Base-by-base conservation (phyloP, 2,888 invertebrate species). In the Hydrotaea diabolus region DNA sequence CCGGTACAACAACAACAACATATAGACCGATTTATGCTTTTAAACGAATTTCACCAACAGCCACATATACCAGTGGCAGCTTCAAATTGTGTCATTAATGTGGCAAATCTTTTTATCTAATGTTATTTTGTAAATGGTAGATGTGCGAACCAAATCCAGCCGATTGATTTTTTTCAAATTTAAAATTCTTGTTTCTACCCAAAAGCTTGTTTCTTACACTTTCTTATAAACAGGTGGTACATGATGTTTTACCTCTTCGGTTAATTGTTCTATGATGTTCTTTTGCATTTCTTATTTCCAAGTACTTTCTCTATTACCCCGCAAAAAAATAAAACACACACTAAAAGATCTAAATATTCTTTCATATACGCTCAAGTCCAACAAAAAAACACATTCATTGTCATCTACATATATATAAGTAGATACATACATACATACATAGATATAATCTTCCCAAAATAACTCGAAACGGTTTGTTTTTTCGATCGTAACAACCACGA, bases 361-460 rank as follows among this genome's bases (percentile, higher is more conserved):
- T 55, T 55, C 21, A 5, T 55, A 55, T 21, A 9, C 19, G 21
- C 19, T 9, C 19, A 19, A 55, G 11, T 5, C 21, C n/a, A 49
- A 49, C n/a, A 49, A 49, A 1, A 49, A 55, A 55, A 11, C 5
- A 21, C 21, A 21, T 11, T 15, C 23, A 9, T 69, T 46, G 43
- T 69, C 15, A 15, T 23, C 46, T 43, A n/a, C n/a, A n/a, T n/a
- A n/a, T n/a, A n/a, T n/a, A n/a, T n/a, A n/a, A n/a, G n/a, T n/a
- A n/a, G n/a, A n/a, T n/a, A n/a, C n/a, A n/a, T n/a, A n/a, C n/a
- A n/a, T n/a, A n/a, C n/a, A n/a, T n/a, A n/a, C n/a, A n/a, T n/a
- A 46, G 43, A 23, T 69, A 69, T 46, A 69, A 69, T 69, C 69
- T 46, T 43, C 43, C 69, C 69, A 69, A 66, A 66, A 66, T 66